Conservation (phyloP, 2,888 invertebrate species). For the Ptilodon capucinus region DNA sequence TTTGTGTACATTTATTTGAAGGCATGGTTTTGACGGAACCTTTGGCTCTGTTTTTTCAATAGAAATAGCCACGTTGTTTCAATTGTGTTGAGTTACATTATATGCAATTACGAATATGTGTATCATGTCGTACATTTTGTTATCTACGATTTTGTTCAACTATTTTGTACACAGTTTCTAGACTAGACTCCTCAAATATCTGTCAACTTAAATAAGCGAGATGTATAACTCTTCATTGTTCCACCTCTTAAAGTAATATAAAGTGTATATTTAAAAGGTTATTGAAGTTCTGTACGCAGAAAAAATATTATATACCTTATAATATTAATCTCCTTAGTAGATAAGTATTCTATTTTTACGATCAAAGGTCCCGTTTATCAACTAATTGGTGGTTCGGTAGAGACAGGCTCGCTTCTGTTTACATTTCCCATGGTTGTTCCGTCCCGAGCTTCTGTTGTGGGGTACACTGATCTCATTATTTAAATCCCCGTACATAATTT, state of each 20-base stretch:
- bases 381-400: conserved; percentile 70
- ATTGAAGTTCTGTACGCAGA: too few relatives aligned
- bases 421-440: conserved; percentile 71
- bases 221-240: too few relatives aligned
- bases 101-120: not conserved
- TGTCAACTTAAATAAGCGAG: too few relatives aligned
- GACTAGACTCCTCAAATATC: too few relatives aligned
- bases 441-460: conserved; percentile 24
- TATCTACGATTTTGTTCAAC: too few relatives aligned
- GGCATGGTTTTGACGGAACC: conserved; percentile 20
- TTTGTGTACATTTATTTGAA: conserved; percentile 31
- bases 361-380: conserved; percentile 48
- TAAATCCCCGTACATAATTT: conserved; percentile 72
- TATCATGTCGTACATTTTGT: too few relatives aligned
- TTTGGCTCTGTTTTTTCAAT: conserved; percentile 11
- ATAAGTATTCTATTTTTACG: not conserved
- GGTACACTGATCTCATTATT: conserved; percentile 69
- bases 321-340: not conserved
- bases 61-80: not conserved
- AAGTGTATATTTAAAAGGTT: too few relatives aligned
- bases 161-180: too few relatives aligned
- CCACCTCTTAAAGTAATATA: too few relatives aligned
- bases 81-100: not conserved
- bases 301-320: too few relatives aligned
- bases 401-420: conserved; percentile 60